These are phyloP conservation scores for Branchinecta lindahli DNA, from an alignment of 1,140 invertebrate species.

Conservation along the genomic window DNA sequence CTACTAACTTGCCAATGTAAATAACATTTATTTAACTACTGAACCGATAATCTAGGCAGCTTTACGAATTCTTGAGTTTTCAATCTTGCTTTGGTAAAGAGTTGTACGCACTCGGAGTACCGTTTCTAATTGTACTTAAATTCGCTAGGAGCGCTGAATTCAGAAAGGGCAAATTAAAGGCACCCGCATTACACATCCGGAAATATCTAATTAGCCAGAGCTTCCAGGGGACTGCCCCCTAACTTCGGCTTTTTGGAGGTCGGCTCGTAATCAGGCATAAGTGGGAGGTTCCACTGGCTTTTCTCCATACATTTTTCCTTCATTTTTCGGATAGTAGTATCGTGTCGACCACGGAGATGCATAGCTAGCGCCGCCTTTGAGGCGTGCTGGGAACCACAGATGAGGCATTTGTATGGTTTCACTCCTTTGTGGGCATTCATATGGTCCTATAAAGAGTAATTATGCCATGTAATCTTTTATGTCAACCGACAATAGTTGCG, in stretches of 20 bases:
- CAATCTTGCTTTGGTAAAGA: too few relatives aligned
- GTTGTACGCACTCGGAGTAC: too few relatives aligned
- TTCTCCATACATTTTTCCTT: not conserved
- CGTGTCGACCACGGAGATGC: not conserved
- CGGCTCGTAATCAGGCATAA: not conserved
- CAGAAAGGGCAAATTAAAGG: too few relatives aligned
- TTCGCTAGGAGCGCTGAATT: too few relatives aligned
- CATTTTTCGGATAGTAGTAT: not conserved
- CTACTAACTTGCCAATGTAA: too few relatives aligned
- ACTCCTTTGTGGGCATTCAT: slow-evolving; percentile 1
- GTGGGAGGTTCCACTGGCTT: not conserved
- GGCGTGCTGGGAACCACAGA: not conserved
- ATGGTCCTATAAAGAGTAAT: not conserved
- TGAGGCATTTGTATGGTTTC: slow-evolving; percentile 4
- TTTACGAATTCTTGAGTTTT: too few relatives aligned
- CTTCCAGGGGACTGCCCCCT: not conserved
- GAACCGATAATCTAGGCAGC: too few relatives aligned
- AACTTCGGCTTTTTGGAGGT: not conserved
- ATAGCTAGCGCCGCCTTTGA: not conserved
- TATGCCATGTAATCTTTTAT: not conserved
- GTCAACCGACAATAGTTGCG: too few relatives aligned
- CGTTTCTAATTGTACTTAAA: too few relatives aligned
- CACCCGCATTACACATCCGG: not conserved
- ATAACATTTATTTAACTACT: too few relatives aligned
- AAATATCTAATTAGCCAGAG: not conserved